Percentiles rank a stretch among this genome's conserved stretches.
These are phyloP conservation scores for Emmelina monodactyla DNA, from an alignment of 2,888 invertebrate genomes.

Conservation along the genomic window DNA sequence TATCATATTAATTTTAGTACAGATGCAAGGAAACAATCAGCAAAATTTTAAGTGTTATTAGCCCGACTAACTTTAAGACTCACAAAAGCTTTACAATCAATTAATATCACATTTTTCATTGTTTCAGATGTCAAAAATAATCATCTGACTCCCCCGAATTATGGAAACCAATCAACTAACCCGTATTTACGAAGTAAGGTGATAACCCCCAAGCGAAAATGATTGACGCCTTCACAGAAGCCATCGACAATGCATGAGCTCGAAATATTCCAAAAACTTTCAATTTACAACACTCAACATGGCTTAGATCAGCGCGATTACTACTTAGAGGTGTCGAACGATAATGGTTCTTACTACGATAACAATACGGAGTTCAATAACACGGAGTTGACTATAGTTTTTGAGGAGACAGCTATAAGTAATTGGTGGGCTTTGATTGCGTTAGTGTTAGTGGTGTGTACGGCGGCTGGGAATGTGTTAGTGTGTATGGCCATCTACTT, in stretches of 20 bases:
- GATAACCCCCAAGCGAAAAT: constrained; percentile 39
- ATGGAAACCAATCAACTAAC: constrained; percentile 23
- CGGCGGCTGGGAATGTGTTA: constrained; percentile 90
- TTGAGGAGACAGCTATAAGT: constrained; percentile 34
- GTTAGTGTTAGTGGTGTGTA: constrained; percentile 79
- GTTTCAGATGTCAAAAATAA: constrained; percentile 34
- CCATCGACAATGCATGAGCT: constrained; percentile 45
- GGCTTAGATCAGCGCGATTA: no score
- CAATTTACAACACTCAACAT: constrained; percentile 6
- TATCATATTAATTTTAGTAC: no score
- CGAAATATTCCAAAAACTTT: constrained; percentile 22
- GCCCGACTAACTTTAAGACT: no score
- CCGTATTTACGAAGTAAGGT: constrained; percentile 54
- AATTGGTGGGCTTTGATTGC: constrained; percentile 88
- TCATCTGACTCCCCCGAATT: constrained; percentile 14
- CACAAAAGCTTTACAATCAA: no score
- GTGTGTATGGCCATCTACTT: constrained; percentile 93
- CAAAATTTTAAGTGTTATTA: no score
- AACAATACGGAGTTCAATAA: constrained; percentile 9
- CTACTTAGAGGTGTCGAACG: constrained; percentile 11
- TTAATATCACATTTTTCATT: constrained; percentile 16
- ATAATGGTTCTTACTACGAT: neutral
- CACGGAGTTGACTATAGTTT: constrained; percentile 21
- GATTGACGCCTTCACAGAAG: constrained; percentile 20
- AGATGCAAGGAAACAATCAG: no score